Evolutionary conservation across 2,797 vertebrate genomes (phyloP).

Genomic region (Apogon hyalosoma): DNA sequence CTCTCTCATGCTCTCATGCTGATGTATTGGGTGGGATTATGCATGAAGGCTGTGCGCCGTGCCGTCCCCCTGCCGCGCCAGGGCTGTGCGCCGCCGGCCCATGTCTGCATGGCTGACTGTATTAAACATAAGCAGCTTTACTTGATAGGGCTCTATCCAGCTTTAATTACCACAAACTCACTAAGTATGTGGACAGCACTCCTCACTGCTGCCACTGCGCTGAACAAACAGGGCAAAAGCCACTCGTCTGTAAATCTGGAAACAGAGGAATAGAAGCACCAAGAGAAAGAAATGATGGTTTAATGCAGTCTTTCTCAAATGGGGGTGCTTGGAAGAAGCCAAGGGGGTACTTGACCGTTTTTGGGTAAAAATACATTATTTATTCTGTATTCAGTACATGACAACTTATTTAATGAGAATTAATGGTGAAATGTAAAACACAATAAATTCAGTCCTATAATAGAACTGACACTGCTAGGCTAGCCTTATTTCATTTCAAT

Average conservation of each 20-base stretch:
- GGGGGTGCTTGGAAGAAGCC: too few species aligned
- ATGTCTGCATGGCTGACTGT: conserved; percentile 81
- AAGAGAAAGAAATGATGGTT: not conserved
- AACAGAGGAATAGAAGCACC: conserved; percentile 17
- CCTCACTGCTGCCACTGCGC: conserved; percentile 57
- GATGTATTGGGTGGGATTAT: conserved; percentile 80
- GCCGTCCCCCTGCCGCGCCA: conserved; percentile 43
- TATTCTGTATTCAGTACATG: too few species aligned
- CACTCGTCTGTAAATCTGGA: conserved; percentile 49
- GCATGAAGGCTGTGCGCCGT: conserved; percentile 51
- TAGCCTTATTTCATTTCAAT: too few species aligned
- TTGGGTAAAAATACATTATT: too few species aligned
- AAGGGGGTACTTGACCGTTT: too few species aligned
- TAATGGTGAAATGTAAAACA: too few species aligned
- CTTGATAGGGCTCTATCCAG: conserved; percentile 85
- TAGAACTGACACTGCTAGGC: too few species aligned
- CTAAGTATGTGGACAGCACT: conserved; percentile 74
- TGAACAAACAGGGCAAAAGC: conserved; percentile 70
- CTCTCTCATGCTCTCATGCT: conserved; percentile 58
- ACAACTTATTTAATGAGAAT: too few species aligned
- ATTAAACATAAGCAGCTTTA: conserved; percentile 87
- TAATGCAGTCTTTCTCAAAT: too few species aligned
- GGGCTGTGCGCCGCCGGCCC: conserved; percentile 58
- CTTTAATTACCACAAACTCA: conserved; percentile 86
- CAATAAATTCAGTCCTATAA: too few species aligned